These are phyloP conservation scores for Muscicapa adusta DNA, from an alignment of 2,113 vertebrate genomes.

Conservation along the genomic window DNA sequence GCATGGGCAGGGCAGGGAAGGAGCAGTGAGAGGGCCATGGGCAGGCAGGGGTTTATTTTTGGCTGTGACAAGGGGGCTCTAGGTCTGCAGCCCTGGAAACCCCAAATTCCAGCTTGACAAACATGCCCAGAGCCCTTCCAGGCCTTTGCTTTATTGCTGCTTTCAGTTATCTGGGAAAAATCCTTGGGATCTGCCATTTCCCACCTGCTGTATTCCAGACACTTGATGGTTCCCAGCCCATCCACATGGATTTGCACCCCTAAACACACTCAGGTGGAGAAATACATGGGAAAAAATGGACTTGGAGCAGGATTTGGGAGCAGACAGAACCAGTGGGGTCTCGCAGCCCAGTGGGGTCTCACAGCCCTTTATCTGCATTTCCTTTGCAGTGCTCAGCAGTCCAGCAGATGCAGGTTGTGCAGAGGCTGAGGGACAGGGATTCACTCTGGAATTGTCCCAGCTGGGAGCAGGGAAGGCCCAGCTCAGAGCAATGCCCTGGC, in stretches of 20 bases:
- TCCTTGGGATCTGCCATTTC: background rate
- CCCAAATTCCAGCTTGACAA: background rate
- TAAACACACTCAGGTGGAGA: background rate
- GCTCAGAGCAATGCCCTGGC: background rate
- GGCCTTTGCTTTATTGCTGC: background rate
- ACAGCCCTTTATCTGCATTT: background rate
- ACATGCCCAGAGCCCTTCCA: background rate
- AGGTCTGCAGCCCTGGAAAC: background rate
- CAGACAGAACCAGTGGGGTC: background rate
- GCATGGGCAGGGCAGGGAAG: background rate
- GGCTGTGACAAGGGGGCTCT: background rate
- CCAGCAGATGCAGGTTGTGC: background rate
- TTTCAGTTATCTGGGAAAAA: background rate
- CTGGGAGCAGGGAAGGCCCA: background rate
- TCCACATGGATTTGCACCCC: background rate
- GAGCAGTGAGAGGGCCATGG: rapidly evolving
- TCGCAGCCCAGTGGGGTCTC: background rate
- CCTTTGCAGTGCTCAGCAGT: background rate
- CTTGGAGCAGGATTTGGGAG: background rate
- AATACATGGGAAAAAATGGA: background rate
- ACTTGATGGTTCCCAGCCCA: background rate
- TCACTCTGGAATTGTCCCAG: background rate
- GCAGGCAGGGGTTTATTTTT: background rate
- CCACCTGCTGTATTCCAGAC: background rate
- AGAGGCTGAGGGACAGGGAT: background rate